Evolutionary conservation across 2,888 invertebrate species (phyloP).

Genomic region (Scaeva pyrastri): DNA sequence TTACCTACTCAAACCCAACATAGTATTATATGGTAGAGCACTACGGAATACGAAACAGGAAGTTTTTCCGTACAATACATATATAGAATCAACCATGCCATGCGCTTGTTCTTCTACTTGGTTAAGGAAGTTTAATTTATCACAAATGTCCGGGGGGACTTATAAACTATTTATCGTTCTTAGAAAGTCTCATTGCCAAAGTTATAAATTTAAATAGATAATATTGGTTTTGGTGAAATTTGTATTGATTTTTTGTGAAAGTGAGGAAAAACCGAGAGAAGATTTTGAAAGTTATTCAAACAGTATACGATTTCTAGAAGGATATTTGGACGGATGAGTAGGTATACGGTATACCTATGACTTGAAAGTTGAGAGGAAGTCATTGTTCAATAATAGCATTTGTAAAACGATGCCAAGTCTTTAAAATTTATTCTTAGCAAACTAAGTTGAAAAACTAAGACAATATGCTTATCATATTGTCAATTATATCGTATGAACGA

Average conservation of each 20-base stretch:
- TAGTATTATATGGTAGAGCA: conserved; percentile 3
- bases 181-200: conserved; percentile 70
- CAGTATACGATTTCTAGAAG: not conserved
- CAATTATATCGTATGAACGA: too few species aligned
- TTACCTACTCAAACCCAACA: too few species aligned
- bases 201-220: conserved; percentile 70
- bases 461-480: too few species aligned
- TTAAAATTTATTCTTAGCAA: not conserved
- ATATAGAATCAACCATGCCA: not conserved
- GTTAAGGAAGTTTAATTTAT: conserved; percentile 73
- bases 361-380: conserved; percentile 9
- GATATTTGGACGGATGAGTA: too few species aligned
- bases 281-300: conserved; percentile 9
- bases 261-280: not conserved
- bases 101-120: not conserved
- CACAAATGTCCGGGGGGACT: conserved; percentile 70
- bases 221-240: conserved; percentile 70
- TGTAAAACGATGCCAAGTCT: not conserved
- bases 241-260: conserved; percentile 58
- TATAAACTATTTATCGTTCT: conserved; percentile 73
- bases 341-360: too few species aligned
- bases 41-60: conserved; percentile 32
- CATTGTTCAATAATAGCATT: not conserved
- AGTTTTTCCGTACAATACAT: conserved; percentile 11
- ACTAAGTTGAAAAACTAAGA: too few species aligned